phyloP scores from a whole-genome alignment of 2,113 vertebrate species.

The Podilymbus podiceps region DNA sequence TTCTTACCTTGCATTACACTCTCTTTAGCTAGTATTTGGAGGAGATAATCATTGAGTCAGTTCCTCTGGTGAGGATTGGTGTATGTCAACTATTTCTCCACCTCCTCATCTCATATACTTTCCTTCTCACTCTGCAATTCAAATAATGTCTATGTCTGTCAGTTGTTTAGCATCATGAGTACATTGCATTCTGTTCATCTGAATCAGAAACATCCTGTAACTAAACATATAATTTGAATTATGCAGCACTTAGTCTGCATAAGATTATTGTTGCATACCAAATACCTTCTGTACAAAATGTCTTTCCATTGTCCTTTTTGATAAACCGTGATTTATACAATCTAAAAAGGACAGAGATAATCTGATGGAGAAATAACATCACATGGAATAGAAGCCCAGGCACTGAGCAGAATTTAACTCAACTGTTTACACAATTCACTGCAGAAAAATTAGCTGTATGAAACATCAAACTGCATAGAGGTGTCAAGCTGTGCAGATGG shows the following conservation, averaged over 20 bases:
- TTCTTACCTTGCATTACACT: neutral
- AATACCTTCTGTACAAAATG: neutral
- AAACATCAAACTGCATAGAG: neutral
- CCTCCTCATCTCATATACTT: neutral
- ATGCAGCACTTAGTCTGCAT: neutral
- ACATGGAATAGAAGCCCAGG: neutral
- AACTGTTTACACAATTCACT: neutral
- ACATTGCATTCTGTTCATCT: neutral
- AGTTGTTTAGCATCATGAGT: neutral
- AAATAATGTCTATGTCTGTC: neutral
- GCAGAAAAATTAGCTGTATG: neutral
- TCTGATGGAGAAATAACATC: constrained; percentile 1
- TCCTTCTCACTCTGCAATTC: neutral
- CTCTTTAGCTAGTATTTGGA: neutral
- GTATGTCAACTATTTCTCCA: neutral
- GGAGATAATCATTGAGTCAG: neutral
- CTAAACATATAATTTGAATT: constrained; percentile 41
- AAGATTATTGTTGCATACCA: constrained; percentile 6
- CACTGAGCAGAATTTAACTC: neutral
- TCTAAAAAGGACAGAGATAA: neutral
- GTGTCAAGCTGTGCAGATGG: neutral
- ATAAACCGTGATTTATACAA: neutral
- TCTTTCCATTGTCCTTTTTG: constrained; percentile 13
- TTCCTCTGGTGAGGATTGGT: neutral
- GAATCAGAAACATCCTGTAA: constrained; percentile 3